phyloP scores from a whole-genome alignment of 2,888 invertebrate genomes.

The Netelia fuscicornis region DNA sequence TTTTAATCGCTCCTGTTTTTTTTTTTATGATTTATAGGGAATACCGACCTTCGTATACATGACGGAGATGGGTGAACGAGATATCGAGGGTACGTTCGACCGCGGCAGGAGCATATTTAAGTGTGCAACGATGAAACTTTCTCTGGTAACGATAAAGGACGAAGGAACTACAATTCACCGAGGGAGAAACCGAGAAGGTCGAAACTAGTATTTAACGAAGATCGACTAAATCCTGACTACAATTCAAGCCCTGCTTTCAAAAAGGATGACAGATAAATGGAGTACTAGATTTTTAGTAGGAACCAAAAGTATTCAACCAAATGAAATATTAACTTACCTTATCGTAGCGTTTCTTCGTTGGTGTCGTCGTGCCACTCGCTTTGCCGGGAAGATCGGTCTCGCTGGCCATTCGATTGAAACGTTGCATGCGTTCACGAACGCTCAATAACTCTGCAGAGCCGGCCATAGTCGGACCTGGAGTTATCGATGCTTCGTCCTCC shows the following conservation, averaged over 20 bases:
- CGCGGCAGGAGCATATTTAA: conserved; percentile 78
- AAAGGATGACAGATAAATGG: too few species aligned
- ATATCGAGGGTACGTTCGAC: conserved; percentile 73
- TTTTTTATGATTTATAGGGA: conserved; percentile 82
- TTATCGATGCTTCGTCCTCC: conserved; percentile 79
- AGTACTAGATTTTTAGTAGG: too few species aligned
- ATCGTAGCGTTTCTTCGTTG: conserved; percentile 86
- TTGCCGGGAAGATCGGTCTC: conserved; percentile 87
- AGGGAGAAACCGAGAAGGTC: conserved; percentile 49
- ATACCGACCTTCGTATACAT: conserved; percentile 79
- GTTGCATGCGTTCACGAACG: conserved; percentile 96
- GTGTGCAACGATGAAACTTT: conserved; percentile 80
- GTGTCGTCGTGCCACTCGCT: conserved; percentile 78
- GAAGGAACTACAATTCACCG: conserved; percentile 61
- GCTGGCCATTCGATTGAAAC: conserved; percentile 96
- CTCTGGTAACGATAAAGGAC: conserved; percentile 61
- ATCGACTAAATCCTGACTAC: not conserved
- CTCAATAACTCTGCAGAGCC: conserved; percentile 88
- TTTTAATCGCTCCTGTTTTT: conserved; percentile 78
- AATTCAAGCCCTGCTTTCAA: too few species aligned
- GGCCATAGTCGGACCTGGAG: conserved; percentile 69
- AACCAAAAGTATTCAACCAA: too few species aligned
- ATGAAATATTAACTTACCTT: conserved; percentile 86
- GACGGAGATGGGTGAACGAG: conserved; percentile 81
- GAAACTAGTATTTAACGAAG: not conserved